Conservation (phyloP, 2,888 invertebrate species). For the Cerceris ruficornis region DNA sequence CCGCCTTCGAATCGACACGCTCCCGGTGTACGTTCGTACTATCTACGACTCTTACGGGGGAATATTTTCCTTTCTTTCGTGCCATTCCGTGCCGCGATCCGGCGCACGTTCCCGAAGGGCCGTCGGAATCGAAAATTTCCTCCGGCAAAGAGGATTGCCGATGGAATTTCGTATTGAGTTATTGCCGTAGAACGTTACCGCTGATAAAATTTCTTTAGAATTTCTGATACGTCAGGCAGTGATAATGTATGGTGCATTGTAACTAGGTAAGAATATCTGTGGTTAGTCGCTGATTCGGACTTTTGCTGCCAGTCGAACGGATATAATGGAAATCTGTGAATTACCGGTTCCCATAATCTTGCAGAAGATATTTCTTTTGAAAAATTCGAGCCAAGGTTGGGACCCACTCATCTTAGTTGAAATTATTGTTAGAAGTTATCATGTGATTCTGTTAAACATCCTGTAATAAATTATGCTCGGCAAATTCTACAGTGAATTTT, state of each 20-base stretch:
- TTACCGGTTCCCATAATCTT: background rate
- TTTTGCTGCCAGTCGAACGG: background rate
- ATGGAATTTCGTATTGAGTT: conserved; percentile 45
- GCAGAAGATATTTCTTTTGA: background rate
- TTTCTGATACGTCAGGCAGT: conserved; percentile 17
- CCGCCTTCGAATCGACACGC: conserved; percentile 2
- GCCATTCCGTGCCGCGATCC: conserved; percentile 6
- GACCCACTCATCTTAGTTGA: too few species aligned
- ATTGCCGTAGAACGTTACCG: conserved; percentile 20
- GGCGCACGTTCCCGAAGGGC: conserved; percentile 23
- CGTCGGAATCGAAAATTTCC: conserved; percentile 22
- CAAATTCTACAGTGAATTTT: too few species aligned
- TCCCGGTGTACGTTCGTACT: background rate
- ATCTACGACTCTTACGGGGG: conserved; percentile 10
- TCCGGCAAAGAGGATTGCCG: conserved; percentile 15
- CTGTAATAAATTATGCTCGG: too few species aligned
- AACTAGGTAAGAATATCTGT: background rate
- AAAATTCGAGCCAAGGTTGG: too few species aligned
- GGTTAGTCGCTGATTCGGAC: background rate
- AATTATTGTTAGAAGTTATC: too few species aligned
- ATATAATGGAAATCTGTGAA: background rate
- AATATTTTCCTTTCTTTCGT: conserved; percentile 30
- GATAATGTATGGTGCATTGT: conserved; percentile 25
- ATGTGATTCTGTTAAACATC: too few species aligned
- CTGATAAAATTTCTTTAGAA: conserved; percentile 40